These are phyloP conservation scores for Triplophysa bombifrons DNA, from an alignment of 2,797 vertebrate genomes.

Conservation along the genomic window DNA sequence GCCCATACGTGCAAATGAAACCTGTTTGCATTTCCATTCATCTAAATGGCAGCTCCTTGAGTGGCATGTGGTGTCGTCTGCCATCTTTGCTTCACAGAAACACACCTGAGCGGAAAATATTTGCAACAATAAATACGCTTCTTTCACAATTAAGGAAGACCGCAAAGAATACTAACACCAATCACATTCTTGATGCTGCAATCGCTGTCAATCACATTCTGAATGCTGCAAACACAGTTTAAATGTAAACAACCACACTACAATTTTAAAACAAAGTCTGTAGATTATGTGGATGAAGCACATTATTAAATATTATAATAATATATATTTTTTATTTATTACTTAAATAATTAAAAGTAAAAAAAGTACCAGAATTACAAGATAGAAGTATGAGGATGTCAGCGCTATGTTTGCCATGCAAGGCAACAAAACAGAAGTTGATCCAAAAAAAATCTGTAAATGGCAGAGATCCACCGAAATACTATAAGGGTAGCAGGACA, in stretches of 20 bases:
- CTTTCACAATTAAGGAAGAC: too few relatives aligned
- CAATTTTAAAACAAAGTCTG: not conserved
- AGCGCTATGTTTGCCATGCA: not conserved
- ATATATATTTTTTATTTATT: too few relatives aligned
- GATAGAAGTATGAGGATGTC: not conserved
- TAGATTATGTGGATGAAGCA: not conserved
- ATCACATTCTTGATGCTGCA: too few relatives aligned
- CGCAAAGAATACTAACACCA: too few relatives aligned
- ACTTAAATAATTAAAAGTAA: not conserved
- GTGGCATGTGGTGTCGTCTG: not conserved
- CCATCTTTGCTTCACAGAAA: not conserved
- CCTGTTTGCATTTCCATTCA: not conserved
- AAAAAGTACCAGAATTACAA: not conserved
- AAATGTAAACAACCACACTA: not conserved
- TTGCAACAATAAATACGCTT: too few relatives aligned
- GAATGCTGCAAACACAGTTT: not conserved
- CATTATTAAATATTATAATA: not conserved
- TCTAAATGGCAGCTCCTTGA: not conserved
- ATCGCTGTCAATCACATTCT: too few relatives aligned
- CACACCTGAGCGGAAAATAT: too few relatives aligned
- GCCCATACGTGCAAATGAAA: not conserved
- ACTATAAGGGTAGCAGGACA: slow-evolving; percentile 36
- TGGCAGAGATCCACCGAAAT: not conserved
- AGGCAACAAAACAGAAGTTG: not conserved
- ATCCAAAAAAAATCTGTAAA: not conserved